Base-by-base conservation (phyloP, 2,113 vertebrate genomes). In the Electrona antarctica region DNA sequence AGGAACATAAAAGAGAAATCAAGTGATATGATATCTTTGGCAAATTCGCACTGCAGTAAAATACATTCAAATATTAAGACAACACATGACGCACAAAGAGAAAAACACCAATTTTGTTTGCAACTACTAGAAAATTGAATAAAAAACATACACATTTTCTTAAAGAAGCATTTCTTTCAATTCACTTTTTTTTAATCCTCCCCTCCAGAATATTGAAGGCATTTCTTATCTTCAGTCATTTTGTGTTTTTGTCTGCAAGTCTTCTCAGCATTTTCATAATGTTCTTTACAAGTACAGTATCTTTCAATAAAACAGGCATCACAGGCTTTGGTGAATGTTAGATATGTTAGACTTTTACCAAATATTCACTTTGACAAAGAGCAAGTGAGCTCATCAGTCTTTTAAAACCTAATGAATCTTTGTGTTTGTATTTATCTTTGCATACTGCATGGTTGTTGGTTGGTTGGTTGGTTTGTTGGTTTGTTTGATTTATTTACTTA, bases 1-100 rank as follows among this genome's bases (percentile, higher is more conserved):
- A 94, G 87, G 71, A 64, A 80, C 87, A 85, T 83, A 49, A 80
- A 83, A 94, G 87, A 93, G 82, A 92, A 96, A 94, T 81, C 80
- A 93, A 95, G 92, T 94, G 90, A 90, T 94, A 94, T 87, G 90
- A 97, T 95, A 95, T 99, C 97, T 99, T 99, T 99, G 97, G 97
- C 97, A 99, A 98, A 97, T 97, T 95, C 93, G 95, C 96, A 98
- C 96, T 94, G 96, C 96, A 96, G 96, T 96, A 95, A 97, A 91
- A 96, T 98, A 98, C 97, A 99, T 98, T 98, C 96, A 97, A 95
- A 98, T 98, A 98, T 96, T 95, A 95, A 96, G 94, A 98, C 96
- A 95, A 97, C 95, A 95, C 96, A 97, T 95, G 64, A 94, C 96
- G 97, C 97, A 94, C 96, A 93, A 94, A 92, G 87, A 85, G 94